phyloP scores from a whole-genome alignment of 2,888 invertebrate species.

The Hirtodrosophila trivittata region DNA sequence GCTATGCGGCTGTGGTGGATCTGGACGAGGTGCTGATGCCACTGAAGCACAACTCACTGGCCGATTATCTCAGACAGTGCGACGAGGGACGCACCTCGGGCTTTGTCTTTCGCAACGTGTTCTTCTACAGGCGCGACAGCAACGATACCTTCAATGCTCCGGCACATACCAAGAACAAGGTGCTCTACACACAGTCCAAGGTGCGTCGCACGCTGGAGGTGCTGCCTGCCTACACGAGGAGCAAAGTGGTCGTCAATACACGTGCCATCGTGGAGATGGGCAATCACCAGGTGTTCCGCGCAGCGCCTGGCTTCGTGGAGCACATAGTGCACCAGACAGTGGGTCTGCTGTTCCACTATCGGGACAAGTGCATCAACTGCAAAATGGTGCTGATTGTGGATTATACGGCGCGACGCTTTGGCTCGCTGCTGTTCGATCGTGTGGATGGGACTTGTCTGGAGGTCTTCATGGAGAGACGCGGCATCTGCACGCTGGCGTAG shows the following conservation, averaged over 20 bases:
- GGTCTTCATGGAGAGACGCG: conserved; percentile 72
- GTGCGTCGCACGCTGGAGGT: conserved; percentile 78
- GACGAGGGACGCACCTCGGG: conserved; percentile 82
- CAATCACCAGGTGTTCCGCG: conserved; percentile 90
- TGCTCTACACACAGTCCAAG: conserved; percentile 83
- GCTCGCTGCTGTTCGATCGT: conserved; percentile 80
- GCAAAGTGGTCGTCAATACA: conserved; percentile 94
- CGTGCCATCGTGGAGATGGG: conserved; percentile 93
- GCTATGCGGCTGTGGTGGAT: conserved; percentile 93
- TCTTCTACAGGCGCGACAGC: conserved; percentile 84
- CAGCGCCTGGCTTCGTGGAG: conserved; percentile 74
- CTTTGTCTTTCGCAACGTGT: conserved; percentile 84
- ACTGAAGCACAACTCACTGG: conserved; percentile 89
- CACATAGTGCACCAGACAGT: conserved; percentile 77
- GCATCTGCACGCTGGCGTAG: conserved; percentile 74
- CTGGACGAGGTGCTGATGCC: conserved; percentile 94
- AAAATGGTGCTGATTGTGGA: conserved; percentile 77
- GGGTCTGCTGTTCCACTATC: conserved; percentile 82
- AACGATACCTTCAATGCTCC: conserved; percentile 82
- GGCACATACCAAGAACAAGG: conserved; percentile 72
- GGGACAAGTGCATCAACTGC: conserved; percentile 80
- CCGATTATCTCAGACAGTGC: conserved; percentile 80
- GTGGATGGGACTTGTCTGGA: conserved; percentile 80
- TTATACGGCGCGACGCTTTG: conserved; percentile 81
- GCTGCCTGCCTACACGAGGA: conserved; percentile 89